phyloP scores from a whole-genome alignment of 2,113 vertebrate genomes.

The Chrysochloris asiatica region DNA sequence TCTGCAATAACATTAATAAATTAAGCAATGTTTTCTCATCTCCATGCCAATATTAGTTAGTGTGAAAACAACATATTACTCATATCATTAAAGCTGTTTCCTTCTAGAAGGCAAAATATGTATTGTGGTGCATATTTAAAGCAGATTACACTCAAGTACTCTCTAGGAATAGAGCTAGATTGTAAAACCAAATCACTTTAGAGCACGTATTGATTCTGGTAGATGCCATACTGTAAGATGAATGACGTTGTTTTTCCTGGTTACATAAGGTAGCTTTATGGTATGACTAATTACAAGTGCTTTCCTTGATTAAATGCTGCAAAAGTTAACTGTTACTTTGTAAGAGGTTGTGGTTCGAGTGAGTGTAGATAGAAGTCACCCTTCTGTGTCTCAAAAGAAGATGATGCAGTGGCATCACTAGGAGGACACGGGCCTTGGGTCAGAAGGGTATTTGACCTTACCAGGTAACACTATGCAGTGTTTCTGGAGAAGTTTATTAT shows the following conservation, averaged over 20 bases:
- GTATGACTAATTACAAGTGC: background rate
- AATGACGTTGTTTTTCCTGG: background rate
- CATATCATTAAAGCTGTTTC: constrained; percentile 20
- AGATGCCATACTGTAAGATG: background rate
- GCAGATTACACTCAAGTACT: background rate
- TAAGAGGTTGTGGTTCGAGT: background rate
- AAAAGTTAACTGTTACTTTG: background rate
- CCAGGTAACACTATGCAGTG: too few species aligned
- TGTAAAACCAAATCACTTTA: constrained; percentile 6
- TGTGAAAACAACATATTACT: constrained; percentile 18
- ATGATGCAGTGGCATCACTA: background rate
- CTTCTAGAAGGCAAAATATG: constrained; percentile 12
- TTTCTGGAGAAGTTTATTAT: too few species aligned
- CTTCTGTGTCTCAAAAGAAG: background rate
- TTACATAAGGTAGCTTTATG: background rate
- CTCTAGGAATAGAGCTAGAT: constrained; percentile 19
- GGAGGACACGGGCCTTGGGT: too few species aligned
- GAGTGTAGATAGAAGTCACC: background rate
- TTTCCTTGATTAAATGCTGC: constrained; percentile 18
- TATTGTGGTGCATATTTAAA: background rate
- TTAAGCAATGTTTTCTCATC: constrained; percentile 41
- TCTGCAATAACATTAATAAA: constrained; percentile 17
- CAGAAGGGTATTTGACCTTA: too few species aligned
- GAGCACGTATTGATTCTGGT: background rate
- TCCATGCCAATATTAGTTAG: background rate